Percentiles rank a stretch among this genome's conserved stretches.
Conservation (phyloP, 2,113 vertebrate genomes). For the Neoarius graeffei region DNA sequence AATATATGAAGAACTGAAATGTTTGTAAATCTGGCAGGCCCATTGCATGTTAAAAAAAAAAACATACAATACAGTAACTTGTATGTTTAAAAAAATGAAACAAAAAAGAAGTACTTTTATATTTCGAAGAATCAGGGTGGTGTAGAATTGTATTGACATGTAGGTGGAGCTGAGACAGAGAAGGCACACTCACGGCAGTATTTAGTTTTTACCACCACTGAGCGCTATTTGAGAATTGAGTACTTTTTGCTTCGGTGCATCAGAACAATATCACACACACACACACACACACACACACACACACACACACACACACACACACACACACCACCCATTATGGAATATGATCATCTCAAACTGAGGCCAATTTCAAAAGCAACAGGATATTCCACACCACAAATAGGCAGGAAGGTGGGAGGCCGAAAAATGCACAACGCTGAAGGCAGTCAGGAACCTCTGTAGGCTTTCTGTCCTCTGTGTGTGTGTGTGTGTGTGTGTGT, state of each 20-base stretch:
- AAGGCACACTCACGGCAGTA: slow-evolving; percentile 7
- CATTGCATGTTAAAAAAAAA: background rate
- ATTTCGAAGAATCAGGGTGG: background rate
- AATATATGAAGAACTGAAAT: background rate
- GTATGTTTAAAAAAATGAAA: too few species aligned
- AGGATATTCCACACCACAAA: slow-evolving; percentile 54
- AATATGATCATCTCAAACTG: slow-evolving; percentile 54
- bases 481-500: slow-evolving; percentile 13
- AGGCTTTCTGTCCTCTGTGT: slow-evolving; percentile 40
- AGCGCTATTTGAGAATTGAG: slow-evolving; percentile 18
- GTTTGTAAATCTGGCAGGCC: background rate
- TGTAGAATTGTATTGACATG: background rate
- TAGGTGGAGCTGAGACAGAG: slow-evolving; percentile 34
- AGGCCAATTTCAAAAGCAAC: slow-evolving; percentile 58
- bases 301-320: slow-evolving; percentile 12
- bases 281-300: slow-evolving; percentile 29
- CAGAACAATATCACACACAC: slow-evolving; percentile 23
- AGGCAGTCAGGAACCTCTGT: slow-evolving; percentile 50
- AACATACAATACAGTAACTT: too few species aligned
- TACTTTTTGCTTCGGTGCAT: slow-evolving; percentile 21
- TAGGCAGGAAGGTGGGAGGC: slow-evolving; percentile 38
- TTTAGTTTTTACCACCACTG: slow-evolving; percentile 30
- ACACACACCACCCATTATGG: slow-evolving; percentile 41
- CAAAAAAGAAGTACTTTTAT: background rate
- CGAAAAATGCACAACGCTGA: slow-evolving; percentile 21